A percentile compares a stretch with the other conserved stretches of the same genome.
Conservation (phyloP, 92 coral and sea anemone species). For the Umimayanthus chanpuru region DNA sequence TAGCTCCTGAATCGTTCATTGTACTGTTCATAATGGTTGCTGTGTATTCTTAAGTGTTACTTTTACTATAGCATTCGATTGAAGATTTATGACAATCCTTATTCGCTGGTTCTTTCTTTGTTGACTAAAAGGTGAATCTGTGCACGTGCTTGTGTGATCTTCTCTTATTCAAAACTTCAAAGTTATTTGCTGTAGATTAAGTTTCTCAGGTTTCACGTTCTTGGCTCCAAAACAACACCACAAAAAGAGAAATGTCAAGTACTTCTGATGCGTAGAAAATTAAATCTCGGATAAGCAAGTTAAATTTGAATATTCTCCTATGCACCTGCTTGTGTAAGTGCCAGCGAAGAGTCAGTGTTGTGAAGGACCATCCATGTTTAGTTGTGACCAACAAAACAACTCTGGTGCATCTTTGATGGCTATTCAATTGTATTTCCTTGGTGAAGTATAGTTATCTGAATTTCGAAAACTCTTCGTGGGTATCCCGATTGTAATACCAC, state of each 20-base stretch:
- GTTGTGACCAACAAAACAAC: not conserved
- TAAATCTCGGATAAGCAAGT: not conserved
- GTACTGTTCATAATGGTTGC: slow-evolving; percentile 15
- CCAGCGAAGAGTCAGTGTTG: not conserved
- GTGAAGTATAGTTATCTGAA: not conserved
- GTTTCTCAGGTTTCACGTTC: no score
- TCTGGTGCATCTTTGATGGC: not conserved
- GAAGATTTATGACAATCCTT: not conserved
- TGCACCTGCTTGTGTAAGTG: not conserved
- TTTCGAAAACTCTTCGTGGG: not conserved
- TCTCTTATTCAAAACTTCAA: not conserved
- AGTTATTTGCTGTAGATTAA: not conserved
- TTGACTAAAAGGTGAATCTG: not conserved
- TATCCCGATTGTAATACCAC: not conserved
- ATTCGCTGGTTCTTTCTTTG: not conserved
- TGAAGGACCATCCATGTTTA: not conserved
- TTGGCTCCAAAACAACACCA: no score
- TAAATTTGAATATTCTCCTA: slow-evolving; percentile 9
- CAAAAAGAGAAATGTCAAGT: not conserved
- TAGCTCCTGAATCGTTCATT: slow-evolving; percentile 4
- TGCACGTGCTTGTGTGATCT: not conserved
- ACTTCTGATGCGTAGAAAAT: not conserved
- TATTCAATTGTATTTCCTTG: not conserved
- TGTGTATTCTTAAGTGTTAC: not conserved
- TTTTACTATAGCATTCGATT: not conserved